Conservation (phyloP, 2,797 vertebrate species). For the Ctenosaura bakeri region DNA sequence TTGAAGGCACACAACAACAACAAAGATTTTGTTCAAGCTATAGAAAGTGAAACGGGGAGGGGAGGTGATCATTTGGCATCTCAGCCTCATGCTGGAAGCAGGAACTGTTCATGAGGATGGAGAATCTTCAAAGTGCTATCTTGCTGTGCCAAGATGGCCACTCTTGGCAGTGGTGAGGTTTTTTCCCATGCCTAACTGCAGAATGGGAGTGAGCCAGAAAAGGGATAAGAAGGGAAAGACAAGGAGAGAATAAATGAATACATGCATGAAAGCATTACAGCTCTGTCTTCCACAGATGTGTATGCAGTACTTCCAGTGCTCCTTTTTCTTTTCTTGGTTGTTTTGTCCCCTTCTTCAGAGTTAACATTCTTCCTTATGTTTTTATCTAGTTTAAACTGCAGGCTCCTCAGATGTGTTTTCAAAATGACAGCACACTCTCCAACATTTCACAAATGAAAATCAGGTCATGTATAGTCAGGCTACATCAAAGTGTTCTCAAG, state of each 20-base stretch:
- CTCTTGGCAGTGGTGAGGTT: no score
- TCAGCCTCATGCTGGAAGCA: no score
- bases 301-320: not conserved
- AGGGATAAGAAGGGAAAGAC: not conserved
- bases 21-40: no score
- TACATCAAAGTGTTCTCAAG: no score
- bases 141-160: no score
- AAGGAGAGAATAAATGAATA: conserved; percentile 8
- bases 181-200: not conserved
- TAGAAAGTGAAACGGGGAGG: no score
- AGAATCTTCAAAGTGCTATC: no score
- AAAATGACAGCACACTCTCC: not conserved
- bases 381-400: not conserved
- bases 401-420: conserved; percentile 12
- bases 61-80: no score
- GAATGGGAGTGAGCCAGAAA: conserved; percentile 43
- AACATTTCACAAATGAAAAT: no score
- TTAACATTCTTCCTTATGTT: conserved; percentile 1
- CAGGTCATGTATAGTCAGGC: no score
- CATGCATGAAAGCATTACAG: conserved; percentile 21
- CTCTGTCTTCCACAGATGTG: conserved; percentile 37
- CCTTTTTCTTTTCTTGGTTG: conserved; percentile 18
- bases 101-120: no score
- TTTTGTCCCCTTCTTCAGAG: conserved; percentile 2
- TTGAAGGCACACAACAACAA: no score